Base-by-base conservation (phyloP, 2,797 vertebrate species). In the Smutsia gigantea region DNA sequence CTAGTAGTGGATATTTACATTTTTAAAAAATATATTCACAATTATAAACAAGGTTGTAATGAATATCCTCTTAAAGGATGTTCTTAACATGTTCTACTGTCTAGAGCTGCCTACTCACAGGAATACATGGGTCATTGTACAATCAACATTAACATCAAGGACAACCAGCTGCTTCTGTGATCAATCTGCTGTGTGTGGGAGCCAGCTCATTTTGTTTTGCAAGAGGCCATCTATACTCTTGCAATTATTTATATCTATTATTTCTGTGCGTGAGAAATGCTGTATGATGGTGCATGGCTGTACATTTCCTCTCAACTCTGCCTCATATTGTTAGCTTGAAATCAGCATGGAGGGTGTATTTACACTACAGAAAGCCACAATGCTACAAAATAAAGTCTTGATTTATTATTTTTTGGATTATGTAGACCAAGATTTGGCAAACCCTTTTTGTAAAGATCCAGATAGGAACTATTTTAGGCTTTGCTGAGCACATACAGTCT, bases 361-460 rank as follows among this genome's bases (percentile, higher is more conserved):
- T 91, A 42, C n/a, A 59, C 68, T 25, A 14, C 11, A 87, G 66
- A 96, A 81, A 90, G 64, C 53, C 69, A 49, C 13, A 66, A 3
- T 74, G 27, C 71, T 95, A 51, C 37, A 90, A 88, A 91, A 88
- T 63, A 17, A 68, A 87, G 25, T 7, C 12, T 88, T 91, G 51
- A 71, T 85, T 95, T 79, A 77, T 85, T 95, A 29, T 83, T 81
- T 88, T 85, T 39, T 88, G 95, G 66, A 78, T 75, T 91, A 21
- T 51, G 25, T 13, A 78, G 34, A 78, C 49, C 23, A 46, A 71
- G 29, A 34, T 3, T 63, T 53, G 53, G 14, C 46, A 81, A 75
- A 37, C 25, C 18, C 84, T 95, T 83, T 79, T 37, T 79, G 17
- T 94, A 39, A 92, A 90, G 29, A 19, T 74, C 18, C 37, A 90